Base-by-base conservation (phyloP, 2,888 invertebrate genomes). In the Lasioglossum figueresi region DNA sequence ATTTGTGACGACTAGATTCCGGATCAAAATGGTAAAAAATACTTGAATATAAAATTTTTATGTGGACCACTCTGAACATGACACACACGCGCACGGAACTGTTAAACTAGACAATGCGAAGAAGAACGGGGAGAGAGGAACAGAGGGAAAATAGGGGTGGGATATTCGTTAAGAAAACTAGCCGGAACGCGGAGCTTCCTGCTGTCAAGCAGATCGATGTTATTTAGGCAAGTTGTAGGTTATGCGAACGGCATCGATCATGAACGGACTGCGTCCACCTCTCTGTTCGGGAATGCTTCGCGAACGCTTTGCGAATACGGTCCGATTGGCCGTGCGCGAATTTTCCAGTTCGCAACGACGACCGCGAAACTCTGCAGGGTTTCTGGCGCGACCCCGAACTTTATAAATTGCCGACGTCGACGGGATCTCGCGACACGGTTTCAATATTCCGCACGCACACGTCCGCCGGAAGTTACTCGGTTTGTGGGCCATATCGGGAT, bases 401-500 rank as follows among this genome's bases (percentile, higher is more conserved):
- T 77, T 78, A 52, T 40, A 71, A 71, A 78, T 78, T 71, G 70
- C 78, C 78, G 48, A 78, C 52, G 78, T 71, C 70, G 78, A 56
- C 71, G 43, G 72, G 72, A 81, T 63, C 75, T 52, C 63, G 59
- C 71, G 71, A 52, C 63, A 76, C 72, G 76, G 63, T 83, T 83
- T 83, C 81, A 66, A 83, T 81, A 83, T 83, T 81, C 83, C 40
- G 63, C n/a, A 68, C 63, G 37, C 74, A 16, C 37, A 34, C 52
- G 81, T 66, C 43, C 81, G 63, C 76, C 80, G 81, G 81, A 83
- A 80, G 81, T 81, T 76, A 70, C 56, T 70, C 76, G 63, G 76
- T 81, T 72, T 81, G 76, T 75, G 27, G 70, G 16, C 66, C 63
- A 48, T 81, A 76, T 72, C 76, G 43, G 34, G 80, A 34, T 23